These are phyloP conservation scores for Cepaea nemoralis DNA, from an alignment of 1,140 invertebrate species.

Conservation along the genomic window DNA sequence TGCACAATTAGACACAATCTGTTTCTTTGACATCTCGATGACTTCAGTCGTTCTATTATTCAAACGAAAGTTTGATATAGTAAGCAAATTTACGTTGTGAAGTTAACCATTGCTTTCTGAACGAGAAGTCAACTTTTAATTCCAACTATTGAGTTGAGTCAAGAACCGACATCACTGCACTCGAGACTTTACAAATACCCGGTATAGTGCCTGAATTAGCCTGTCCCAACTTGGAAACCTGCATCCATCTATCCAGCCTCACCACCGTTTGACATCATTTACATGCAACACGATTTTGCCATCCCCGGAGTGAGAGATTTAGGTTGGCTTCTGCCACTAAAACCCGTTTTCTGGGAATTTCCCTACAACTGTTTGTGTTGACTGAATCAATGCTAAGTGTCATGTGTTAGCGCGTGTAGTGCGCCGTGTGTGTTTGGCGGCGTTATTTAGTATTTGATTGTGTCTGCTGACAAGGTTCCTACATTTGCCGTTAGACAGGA, in stretches of 20 bases:
- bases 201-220: too few relatives aligned
- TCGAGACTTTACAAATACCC: too few relatives aligned
- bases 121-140: not conserved
- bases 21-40: too few relatives aligned
- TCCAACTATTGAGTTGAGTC: not conserved
- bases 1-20: too few relatives aligned
- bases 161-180: not conserved
- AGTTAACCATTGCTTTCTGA: not conserved
- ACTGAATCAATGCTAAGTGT: not conserved
- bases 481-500: too few relatives aligned
- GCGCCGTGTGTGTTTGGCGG: not conserved
- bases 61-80: too few relatives aligned
- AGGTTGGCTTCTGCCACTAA: not conserved
- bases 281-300: not conserved
- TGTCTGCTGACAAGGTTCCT: not conserved
- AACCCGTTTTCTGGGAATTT: not conserved
- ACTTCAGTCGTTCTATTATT: not conserved
- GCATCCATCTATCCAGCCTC: not conserved
- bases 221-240: not conserved
- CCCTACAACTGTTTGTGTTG: not conserved
- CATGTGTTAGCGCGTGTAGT: not conserved
- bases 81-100: not conserved
- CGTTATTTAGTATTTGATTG: not conserved
- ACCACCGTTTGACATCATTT: not conserved
- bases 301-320: not conserved